A percentile compares a stretch with the other conserved stretches of the same genome.
phyloP scores from a whole-genome alignment of 1,140 invertebrate genomes.

The Trachymyrmex cornetzi region DNA sequence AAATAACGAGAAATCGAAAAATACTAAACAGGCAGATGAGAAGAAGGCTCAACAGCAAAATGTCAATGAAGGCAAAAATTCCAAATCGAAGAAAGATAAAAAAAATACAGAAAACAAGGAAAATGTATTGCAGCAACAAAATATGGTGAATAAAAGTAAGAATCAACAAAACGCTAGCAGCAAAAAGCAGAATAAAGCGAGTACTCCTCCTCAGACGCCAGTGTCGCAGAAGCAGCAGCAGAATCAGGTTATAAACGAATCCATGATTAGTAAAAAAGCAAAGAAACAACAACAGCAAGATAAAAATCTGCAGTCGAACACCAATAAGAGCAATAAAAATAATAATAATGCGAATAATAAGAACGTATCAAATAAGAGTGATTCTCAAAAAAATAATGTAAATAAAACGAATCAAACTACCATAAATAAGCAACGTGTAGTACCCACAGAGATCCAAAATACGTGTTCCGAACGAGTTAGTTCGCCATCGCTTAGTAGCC shows the following conservation, averaged over 20 bases:
- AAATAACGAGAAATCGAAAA: constrained; percentile 77
- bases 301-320: constrained; percentile 71
- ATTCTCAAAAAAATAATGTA: constrained; percentile 61
- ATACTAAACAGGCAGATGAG: constrained; percentile 76
- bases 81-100: constrained; percentile 83
- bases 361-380: constrained; percentile 67
- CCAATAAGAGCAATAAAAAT: constrained; percentile 74
- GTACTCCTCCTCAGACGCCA: constrained; percentile 67
- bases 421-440: constrained; percentile 68
- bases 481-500: constrained; percentile 75
- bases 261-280: constrained; percentile 70
- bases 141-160: constrained; percentile 70
- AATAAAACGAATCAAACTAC: constrained; percentile 57
- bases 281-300: constrained; percentile 74
- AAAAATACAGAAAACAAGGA: constrained; percentile 84
- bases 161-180: constrained; percentile 72
- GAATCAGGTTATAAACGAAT: constrained; percentile 70
- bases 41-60: constrained; percentile 72
- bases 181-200: constrained; percentile 78
- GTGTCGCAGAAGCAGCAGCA: constrained; percentile 72
- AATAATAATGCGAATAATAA: constrained; percentile 63
- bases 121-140: constrained; percentile 77
- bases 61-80: constrained; percentile 73
- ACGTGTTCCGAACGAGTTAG: constrained; percentile 70
- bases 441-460: constrained; percentile 57